Base-by-base conservation (phyloP, 1,140 invertebrate genomes). In the Halesus radiatus region DNA sequence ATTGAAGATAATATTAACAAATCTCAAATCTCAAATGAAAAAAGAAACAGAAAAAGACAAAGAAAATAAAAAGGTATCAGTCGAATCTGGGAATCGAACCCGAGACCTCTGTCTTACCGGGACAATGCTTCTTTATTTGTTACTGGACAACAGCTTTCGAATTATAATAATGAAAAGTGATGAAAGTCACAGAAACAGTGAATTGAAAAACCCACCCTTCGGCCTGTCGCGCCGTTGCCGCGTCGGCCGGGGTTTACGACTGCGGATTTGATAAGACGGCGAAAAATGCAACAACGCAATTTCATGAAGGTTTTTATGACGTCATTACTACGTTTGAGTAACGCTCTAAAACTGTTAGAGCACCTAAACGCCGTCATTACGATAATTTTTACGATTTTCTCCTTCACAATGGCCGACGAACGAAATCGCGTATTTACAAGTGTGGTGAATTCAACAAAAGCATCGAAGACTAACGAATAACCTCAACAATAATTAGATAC, bases 351-450 rank as follows among this genome's bases (percentile, higher is more conserved):
- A 74, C 72, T 29, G 72, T 56, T 29, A 52, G 60, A 37, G 20
- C 58, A 62, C 50, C 50, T 66, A 50, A 70, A 70, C 58, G 56
- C 53, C 10, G 74, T 56, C 60, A 76, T 76, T 76, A 76, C 23
- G 54, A 56, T 76, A 76, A 76, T 76, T 76, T 76, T 76, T 76
- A 76, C 74, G 68, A 72, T 72, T 52, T 72, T 68, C 64, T 68
- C 50, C 62, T 37, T 29, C 22, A 32, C 62, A 26, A 66, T 66
- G 16, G 60, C 6, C 18, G 16, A 26, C 6, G 3, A 18, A 26
- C 3, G 23, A 20, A 26, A 22, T 29, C 23, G 22, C 62, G 22
- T 45, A 45, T 60, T 66, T 22, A n/a, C 62, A 26, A 66, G 16
- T 8, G 3, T 10, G 22, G 15, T 26, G 26, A 66, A 66, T 23